A percentile compares a stretch with the other conserved stretches of the same genome.
Evolutionary conservation across 2,113 vertebrate genomes (phyloP).

Genomic region (Phalacrocorax aristotelis): DNA sequence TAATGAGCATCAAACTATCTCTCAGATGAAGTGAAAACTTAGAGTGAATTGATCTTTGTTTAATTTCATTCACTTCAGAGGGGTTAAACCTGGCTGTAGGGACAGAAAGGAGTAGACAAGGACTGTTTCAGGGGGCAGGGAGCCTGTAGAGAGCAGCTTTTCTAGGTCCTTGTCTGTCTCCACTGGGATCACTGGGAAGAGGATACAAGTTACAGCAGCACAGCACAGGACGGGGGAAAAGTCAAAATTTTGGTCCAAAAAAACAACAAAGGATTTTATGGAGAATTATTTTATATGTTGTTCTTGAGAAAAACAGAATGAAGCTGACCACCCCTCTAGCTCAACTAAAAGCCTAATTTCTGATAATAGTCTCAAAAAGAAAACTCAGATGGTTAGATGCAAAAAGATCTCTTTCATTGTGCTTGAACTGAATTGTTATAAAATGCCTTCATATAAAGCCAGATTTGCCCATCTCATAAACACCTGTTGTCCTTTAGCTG

Average conservation of each 20-base stretch:
- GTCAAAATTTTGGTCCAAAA: neutral
- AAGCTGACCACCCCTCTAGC: neutral
- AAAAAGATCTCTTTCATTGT: neutral
- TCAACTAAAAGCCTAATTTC: neutral
- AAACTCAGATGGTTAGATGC: neutral
- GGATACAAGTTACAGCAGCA: neutral
- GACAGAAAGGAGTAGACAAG: neutral
- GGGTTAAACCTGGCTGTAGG: neutral
- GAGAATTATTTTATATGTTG: neutral
- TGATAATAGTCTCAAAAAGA: neutral
- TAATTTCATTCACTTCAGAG: neutral
- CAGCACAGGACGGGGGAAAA: neutral
- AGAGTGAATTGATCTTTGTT: neutral
- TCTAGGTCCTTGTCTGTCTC: neutral
- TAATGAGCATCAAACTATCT: neutral
- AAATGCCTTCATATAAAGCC: neutral
- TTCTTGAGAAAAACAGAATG: neutral
- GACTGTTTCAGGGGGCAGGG: neutral
- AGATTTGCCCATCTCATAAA: neutral
- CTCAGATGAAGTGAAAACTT: neutral
- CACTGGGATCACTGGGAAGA: neutral
- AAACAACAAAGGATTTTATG: no score
- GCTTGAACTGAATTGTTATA: neutral
- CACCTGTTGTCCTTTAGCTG: neutral
- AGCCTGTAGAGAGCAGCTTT: neutral